phyloP scores from a whole-genome alignment of 2,888 invertebrate species.

The Labia minor region DNA sequence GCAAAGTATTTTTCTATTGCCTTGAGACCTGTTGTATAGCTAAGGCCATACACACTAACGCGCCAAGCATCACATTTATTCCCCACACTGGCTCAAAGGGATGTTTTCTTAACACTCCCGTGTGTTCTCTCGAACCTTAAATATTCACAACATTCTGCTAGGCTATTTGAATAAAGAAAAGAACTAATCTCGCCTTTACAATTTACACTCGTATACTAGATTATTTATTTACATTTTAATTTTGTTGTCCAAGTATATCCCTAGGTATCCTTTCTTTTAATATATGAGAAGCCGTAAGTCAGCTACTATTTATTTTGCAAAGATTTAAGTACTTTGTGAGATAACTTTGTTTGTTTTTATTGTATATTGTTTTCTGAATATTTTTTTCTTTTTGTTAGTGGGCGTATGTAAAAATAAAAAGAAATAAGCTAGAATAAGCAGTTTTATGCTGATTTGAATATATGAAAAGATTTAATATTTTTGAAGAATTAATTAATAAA shows the following conservation, averaged over 20 bases:
- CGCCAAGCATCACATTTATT: background rate
- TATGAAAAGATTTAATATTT: no score
- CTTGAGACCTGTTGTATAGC: conserved; percentile 1
- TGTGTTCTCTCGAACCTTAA: background rate
- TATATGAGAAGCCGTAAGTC: no score
- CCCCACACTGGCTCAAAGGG: conserved; percentile 1
- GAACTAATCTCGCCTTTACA: conserved; percentile 13
- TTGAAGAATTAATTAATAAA: no score
- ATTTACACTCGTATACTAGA: background rate
- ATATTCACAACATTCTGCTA: background rate
- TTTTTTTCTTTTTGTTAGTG: no score
- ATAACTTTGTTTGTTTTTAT: no score
- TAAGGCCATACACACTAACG: background rate
- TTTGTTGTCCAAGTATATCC: background rate
- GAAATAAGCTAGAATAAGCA: no score
- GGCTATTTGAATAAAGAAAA: conserved; percentile 13
- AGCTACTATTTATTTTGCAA: no score
- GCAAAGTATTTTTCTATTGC: conserved; percentile 13
- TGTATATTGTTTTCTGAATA: no score
- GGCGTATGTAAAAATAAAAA: no score
- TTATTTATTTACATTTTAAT: conserved; percentile 13
- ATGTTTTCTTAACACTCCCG: conserved; percentile 1
- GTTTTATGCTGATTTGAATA: no score
- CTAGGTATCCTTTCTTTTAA: background rate
- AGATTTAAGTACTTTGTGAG: no score